Evolutionary conservation across 2,888 invertebrate genomes (phyloP), one percentile per base, ranked within the genome.

Genomic region (Sipunculus nudus): DNA sequence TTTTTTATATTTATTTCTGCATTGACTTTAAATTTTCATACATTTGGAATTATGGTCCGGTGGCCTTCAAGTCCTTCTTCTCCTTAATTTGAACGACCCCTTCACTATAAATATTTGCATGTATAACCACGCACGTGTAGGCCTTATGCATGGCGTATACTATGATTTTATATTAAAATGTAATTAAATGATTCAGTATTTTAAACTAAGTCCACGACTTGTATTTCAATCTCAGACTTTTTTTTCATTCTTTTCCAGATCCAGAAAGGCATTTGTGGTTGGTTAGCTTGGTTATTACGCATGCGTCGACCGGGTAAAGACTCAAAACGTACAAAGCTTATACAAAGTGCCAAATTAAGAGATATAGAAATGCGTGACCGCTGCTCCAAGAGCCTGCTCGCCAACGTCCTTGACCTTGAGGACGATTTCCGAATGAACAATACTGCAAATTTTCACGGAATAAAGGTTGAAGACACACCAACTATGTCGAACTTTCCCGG

Each of bases 231-330:
- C n/a, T n/a, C n/a, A n/a, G n/a, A n/a, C n/a, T n/a, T n/a, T n/a
- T n/a, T n/a, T n/a, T n/a, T n/a, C n/a, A n/a, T n/a, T n/a, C 59
- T 55, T 26, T 71, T 73, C 1, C 85, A 98, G 98, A 92, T 96
- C 80, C 93, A 94, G 86, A 90, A 91, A 76, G 90, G 97, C 82
- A 94, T 99, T 86, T 89, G 98, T 80, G 92, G 93, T 86, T 98
- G 97, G 96, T 88, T 99, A 85, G 98, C 99, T 76, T 96, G 95
- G 90, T 86, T 97, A 77, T 88, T 98, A 83, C 90, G 96, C 79
- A 98, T 99, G 97, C 91, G 91, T 78, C 89, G 97, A 79, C 98
- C 97, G 43, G 96, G 95, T 53, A 94, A 93, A 87, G 94, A 94
- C 85, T 93, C 94, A 78, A 92, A 94, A 61, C 88, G 93, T 75